A percentile compares a stretch with the other conserved stretches of the same genome.
Evolutionary conservation across 2,797 vertebrate species (phyloP).

Genomic region (Pterois miles): DNA sequence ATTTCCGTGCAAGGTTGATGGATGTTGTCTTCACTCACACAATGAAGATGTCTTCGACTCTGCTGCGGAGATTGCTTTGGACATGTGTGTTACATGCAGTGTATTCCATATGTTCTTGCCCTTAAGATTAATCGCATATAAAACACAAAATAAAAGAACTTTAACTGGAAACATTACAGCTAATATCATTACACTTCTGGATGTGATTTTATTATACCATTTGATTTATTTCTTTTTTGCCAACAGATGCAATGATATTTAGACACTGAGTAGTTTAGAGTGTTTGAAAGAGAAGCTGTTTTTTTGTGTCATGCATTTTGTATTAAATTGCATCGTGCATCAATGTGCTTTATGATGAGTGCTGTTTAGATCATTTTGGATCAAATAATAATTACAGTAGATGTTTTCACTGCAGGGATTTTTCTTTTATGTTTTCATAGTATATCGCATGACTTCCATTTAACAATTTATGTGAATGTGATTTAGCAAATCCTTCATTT

Average conservation of each 20-base stretch:
- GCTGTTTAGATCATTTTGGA: neutral
- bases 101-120: constrained; percentile 54
- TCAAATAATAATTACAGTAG: neutral
- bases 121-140: constrained; percentile 52
- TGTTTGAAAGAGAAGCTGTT: neutral
- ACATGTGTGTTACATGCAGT: constrained; percentile 71
- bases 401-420: neutral
- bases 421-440: neutral
- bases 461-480: neutral
- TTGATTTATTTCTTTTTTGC: constrained; percentile 24
- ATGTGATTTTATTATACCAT: constrained; percentile 5
- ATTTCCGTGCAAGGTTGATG: constrained; percentile 83
- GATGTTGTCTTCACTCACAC: constrained; percentile 82
- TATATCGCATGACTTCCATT: neutral
- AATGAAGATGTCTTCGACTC: constrained; percentile 81
- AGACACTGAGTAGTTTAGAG: neutral
- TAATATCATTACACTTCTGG: constrained; percentile 26
- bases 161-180: constrained; percentile 39
- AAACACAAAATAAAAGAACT: constrained; percentile 37
- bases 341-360: neutral
- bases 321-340: neutral
- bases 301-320: neutral
- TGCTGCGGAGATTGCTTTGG: constrained; percentile 68
- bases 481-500: neutral
- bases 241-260: constrained; percentile 28